phyloP scores from a whole-genome alignment of 2,113 vertebrate genomes.

The Catharus bicknelli region DNA sequence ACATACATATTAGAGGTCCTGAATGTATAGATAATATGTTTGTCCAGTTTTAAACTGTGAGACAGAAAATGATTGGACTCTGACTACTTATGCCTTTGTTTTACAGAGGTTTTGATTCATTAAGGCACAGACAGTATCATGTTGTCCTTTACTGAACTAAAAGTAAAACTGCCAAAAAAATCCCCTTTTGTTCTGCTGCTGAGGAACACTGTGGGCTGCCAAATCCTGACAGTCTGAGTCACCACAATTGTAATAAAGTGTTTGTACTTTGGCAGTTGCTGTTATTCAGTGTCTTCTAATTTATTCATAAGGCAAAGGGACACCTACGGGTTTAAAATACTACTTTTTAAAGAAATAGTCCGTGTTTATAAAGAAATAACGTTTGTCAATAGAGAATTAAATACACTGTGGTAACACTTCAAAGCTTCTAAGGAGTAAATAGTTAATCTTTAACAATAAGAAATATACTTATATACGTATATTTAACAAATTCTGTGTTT shows the following conservation, averaged over 20 bases:
- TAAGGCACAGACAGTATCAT: constrained; percentile 42
- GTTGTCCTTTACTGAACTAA: constrained; percentile 62
- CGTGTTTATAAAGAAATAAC: not conserved
- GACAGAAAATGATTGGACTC: not conserved
- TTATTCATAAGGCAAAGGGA: constrained; percentile 41
- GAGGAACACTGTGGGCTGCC: constrained; percentile 61
- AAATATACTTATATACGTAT: not conserved
- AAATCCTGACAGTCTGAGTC: constrained; percentile 63
- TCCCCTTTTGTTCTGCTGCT: constrained; percentile 64
- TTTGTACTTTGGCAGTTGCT: constrained; percentile 23
- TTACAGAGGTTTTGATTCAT: constrained; percentile 43
- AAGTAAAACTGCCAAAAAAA: constrained; percentile 54
- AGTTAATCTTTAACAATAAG: not conserved
- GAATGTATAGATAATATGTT: not conserved
- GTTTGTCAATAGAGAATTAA: not conserved
- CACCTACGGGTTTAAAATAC: constrained; percentile 31
- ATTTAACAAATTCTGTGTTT: not conserved
- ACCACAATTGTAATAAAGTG: constrained; percentile 58
- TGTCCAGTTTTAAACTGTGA: not conserved
- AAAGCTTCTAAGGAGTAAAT: not conserved
- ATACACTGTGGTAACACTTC: not conserved
- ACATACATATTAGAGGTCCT: not conserved
- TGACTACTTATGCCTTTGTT: not conserved
- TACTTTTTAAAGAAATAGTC: constrained; percentile 32
- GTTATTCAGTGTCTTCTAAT: constrained; percentile 44